phyloP scores from a whole-genome alignment of 2,888 invertebrate genomes.

The Cryptocephalus primarius region DNA sequence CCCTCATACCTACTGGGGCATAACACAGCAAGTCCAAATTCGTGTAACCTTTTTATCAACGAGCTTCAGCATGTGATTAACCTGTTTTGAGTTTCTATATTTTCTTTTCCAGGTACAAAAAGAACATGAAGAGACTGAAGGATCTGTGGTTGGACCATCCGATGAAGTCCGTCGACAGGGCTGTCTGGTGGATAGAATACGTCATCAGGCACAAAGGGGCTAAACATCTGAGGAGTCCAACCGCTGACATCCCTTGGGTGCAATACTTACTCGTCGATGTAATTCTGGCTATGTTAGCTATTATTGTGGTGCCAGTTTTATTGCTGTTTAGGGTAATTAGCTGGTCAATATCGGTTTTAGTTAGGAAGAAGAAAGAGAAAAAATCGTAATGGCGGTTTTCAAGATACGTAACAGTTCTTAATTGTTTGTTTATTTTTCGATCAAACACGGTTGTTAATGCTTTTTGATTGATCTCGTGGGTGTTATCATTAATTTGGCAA shows the following conservation, averaged over 20 bases:
- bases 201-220: slow-evolving; percentile 32
- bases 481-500: too few relatives aligned
- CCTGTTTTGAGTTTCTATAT: too few relatives aligned
- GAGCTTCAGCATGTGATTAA: too few relatives aligned
- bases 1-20: too few relatives aligned
- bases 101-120: slow-evolving; percentile 12
- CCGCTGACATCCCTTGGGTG: slow-evolving; percentile 32
- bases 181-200: slow-evolving; percentile 25
- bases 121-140: slow-evolving; percentile 15
- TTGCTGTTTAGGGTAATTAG: background rate
- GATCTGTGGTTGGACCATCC: slow-evolving; percentile 17
- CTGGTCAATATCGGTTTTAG: too few relatives aligned
- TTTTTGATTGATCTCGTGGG: too few relatives aligned
- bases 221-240: slow-evolving; percentile 37
- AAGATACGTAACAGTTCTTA: too few relatives aligned
- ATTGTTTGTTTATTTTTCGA: too few relatives aligned
- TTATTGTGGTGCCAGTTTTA: background rate
- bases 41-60: too few relatives aligned
- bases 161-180: slow-evolving; percentile 19
- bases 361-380: background rate
- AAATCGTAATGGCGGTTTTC: background rate
- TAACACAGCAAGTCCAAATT: too few relatives aligned
- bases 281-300: slow-evolving; percentile 8
- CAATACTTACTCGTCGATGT: slow-evolving; percentile 39
- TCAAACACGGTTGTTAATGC: too few relatives aligned